Base-by-base conservation (phyloP, 1,140 invertebrate genomes). In the Cyclina sinensis region DNA sequence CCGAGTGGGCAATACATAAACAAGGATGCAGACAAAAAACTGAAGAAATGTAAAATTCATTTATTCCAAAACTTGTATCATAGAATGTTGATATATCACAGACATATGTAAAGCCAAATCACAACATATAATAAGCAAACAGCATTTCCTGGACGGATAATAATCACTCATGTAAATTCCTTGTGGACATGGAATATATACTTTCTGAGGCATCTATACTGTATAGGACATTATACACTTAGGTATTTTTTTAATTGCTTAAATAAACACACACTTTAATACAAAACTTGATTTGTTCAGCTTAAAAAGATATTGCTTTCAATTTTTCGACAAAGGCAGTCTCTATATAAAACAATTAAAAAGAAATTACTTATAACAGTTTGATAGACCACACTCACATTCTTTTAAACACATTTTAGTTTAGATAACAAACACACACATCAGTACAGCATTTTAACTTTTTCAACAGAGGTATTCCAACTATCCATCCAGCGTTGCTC, bases 401-500 rank as follows among this genome's bases (percentile, higher is more conserved):
- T 43, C 43, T 43, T 7, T 43, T 62, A 62, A n/a, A 27, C 57
- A 62, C 57, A 27, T 27, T 62, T 27, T 62, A 27, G 9, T 27
- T 62, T n/a, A 54, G 7, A n/a, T 62, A 9, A 1, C 14, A 27
- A 9, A 62, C 57, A 43, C 18, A 68, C 37, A 37, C 24, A 43
- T 85, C 90, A 89, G 81, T 94, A 95, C 11, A 95, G 90, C 37
- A 92, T 51, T 81, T 93, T 94, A 51, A 95, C 91, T 89, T 94
- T 94, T n/a, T 94, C 90, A 5, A 95, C 93, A 39, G 93, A 94
- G 14, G 86, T 92, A 27, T 91, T 88, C 95, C 95, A 95, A 79
- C 92, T 94, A 35, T 94, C 92, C 51, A 90, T 89, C 94, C 94
- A 95, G 51, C 93, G 86, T 79, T 93, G 86, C 87, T 94, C 94